Base-by-base conservation (phyloP, 1,140 invertebrate species). In the Anastatus disparis region DNA sequence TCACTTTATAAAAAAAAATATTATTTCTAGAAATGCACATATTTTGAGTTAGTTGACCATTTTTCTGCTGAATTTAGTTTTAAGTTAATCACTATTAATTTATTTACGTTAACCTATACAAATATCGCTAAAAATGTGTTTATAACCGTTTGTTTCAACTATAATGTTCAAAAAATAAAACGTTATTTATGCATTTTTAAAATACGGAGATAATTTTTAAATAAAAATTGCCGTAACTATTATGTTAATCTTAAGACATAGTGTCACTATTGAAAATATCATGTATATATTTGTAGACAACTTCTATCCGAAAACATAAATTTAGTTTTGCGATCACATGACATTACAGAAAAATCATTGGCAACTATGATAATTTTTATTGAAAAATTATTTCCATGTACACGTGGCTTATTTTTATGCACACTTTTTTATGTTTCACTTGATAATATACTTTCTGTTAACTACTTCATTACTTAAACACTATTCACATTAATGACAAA, bases 31-130 rank as follows among this genome's bases (percentile, higher is more conserved):
- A 70, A 61, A 72, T 80, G 77, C 83, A 84, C 82, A 82, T 83
- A 84, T 82, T 84, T 82, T 81, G 74, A 84, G 81, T 84, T 84
- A 78, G 76, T 81, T 76, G 75, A 75, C 55, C 70, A 75, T 74
- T 73, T 68, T 76, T 70, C 72, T 53, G 9, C 4, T 40, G 4
- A 35, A 59, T 17, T n/a, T 67, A 35, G 15, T 44, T 61, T 59
- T 68, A 50, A 59, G 44, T 59, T 59, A 17, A 67, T 6, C 53
- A 48, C 20, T 29, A 31, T 12, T 55, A 17, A 65, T 53, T 68
- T 59, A 38, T 38, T 24, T 15, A n/a, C n/a, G n/a, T n/a, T n/a
- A n/a, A n/a, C n/a, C n/a, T 20, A 50, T 26, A 53, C 17, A 53
- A 12, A 24, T 44, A 3, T 26, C 20, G 4, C 27, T 20, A 46